These are phyloP conservation scores for Sphaeramia orbicularis DNA, from an alignment of 2,797 vertebrate species.

Conservation along the genomic window DNA sequence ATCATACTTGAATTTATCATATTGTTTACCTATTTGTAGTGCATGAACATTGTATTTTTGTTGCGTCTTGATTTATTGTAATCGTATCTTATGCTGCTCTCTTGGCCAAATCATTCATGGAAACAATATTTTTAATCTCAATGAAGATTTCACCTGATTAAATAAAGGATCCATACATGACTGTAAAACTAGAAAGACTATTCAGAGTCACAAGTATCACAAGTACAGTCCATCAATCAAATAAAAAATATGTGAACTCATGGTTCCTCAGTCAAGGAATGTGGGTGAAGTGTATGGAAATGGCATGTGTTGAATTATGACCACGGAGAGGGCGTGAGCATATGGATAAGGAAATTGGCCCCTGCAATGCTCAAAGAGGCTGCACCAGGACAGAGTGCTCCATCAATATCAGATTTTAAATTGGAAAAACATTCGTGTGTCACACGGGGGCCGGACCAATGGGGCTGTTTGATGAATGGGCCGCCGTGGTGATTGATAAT, in stretches of 20 bases:
- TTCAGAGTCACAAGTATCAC: no score
- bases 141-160: no score
- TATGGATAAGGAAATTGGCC: conserved; percentile 54
- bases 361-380: conserved; percentile 55
- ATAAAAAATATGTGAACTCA: background rate
- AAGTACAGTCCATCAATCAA: background rate
- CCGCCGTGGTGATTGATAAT: conserved; percentile 77
- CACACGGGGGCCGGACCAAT: conserved; percentile 64
- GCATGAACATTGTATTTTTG: no score
- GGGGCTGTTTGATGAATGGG: conserved; percentile 76
- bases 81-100: no score
- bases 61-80: no score
- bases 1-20: no score
- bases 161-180: no score
- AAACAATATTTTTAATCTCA: no score
- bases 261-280: conserved; percentile 4
- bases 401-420: conserved; percentile 84
- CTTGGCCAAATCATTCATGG: no score
- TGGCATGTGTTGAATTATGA: conserved; percentile 49
- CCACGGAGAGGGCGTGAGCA: conserved; percentile 23
- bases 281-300: conserved; percentile 25
- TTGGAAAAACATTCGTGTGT: conserved; percentile 80
- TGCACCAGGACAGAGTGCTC: conserved; percentile 64
- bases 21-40: no score
- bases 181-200: no score